Base-by-base conservation (phyloP, 2,888 invertebrate genomes). In the Morpho helenor region DNA sequence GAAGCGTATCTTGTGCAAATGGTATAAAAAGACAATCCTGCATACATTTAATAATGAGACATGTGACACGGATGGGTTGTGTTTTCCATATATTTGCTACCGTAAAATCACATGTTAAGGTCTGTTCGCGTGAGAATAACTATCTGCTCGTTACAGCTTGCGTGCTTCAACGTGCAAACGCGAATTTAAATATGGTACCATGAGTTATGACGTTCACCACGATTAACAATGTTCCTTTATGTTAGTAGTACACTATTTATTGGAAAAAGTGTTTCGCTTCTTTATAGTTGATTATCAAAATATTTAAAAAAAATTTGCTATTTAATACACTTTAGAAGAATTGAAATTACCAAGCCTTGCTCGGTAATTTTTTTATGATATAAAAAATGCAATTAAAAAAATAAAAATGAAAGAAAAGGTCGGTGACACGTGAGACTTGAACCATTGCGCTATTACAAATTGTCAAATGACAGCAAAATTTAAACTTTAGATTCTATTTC, bases 131-230 rank as follows among this genome's bases (percentile, higher is more conserved):
- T 82, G 82, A 77, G 77, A 76, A 76, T 66, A 65, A 59, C 71
- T 74, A 74, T 77, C 72, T 61, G 65, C 66, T 74, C 70, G 75
- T 75, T 75, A 73, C 71, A 70, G 71, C 73, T 79, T 74, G 81
- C 79, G 79, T 82, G 82, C 66, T 71, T 73, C 75, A 74, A 79
- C 73, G 75, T 75, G 72, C 70, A 76, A 77, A 76, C 72, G 72
- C 70, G 77, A 75, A 77, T 79, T 80, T 81, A 77, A 80, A 71
- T 70, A 71, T 71, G 65, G 66, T 66, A 63, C 67, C 65, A 72
- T 75, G 71, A 75, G 73, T 74, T 75, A 75, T 74, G 74, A 69
- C 66, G 68, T 70, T 31, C 31, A 31, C 31, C 2, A 31, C 76
- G 73, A 79, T 81, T 83, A 80, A 77, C 78, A 69, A 66, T 73